phyloP scores from a whole-genome alignment of 2,113 vertebrate species.

The Furnarius figulus region DNA sequence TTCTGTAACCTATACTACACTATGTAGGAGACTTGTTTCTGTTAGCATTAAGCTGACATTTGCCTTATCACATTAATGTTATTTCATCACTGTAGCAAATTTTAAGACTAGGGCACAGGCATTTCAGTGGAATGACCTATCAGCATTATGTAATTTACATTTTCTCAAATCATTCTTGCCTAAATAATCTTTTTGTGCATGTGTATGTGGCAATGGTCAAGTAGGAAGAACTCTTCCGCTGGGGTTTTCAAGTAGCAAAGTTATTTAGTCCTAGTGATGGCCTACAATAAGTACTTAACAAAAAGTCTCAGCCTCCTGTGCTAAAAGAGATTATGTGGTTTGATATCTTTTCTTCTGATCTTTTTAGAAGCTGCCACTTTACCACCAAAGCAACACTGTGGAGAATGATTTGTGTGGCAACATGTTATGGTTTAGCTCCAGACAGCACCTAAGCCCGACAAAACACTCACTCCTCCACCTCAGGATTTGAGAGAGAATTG shows the following conservation, averaged over 20 bases:
- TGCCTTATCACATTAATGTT: background rate
- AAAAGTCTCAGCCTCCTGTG: background rate
- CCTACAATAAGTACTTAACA: background rate
- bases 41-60: background rate
- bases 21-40: background rate
- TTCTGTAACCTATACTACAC: background rate
- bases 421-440: background rate
- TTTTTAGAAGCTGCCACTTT: background rate
- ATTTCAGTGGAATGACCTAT: background rate
- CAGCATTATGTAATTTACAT: background rate
- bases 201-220: background rate
- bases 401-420: background rate
- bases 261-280: background rate
- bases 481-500: background rate
- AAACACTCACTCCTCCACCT: background rate
- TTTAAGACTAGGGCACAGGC: background rate
- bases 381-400: background rate
- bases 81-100: background rate
- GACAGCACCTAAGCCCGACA: background rate
- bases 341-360: background rate
- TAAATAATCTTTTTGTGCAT: background rate
- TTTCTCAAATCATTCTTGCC: background rate
- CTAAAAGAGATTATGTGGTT: background rate
- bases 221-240: background rate
- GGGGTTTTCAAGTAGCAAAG: background rate